Base-by-base conservation (phyloP, 2,797 vertebrate genomes). In the Sphaeramia orbicularis region DNA sequence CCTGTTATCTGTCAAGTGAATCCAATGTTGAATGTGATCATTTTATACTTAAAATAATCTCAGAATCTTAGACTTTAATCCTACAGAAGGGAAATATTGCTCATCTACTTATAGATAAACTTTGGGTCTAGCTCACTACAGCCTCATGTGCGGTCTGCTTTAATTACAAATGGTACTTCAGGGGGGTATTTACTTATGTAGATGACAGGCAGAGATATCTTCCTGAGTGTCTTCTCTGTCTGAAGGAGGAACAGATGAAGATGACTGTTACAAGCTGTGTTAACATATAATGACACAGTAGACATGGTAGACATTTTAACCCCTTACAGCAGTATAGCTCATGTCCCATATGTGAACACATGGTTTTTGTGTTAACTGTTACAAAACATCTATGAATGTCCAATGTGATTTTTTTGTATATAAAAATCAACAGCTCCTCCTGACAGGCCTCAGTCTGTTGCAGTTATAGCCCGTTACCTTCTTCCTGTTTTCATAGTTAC, bases 401-500 rank as follows among this genome's bases (percentile, higher is more conserved):
- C 49, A 40, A 24, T 60, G 4, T 53, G 21, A 9, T 49, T 58
- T 71, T 60, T 40, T 60, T 40, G 21, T 11, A 37, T 18, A 48
- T 27, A 27, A 27, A 27, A 27, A 6, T 71, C 65, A 61, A 10
- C 18, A 58, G 59, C 56, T 74, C 35, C 47, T 68, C 53, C 44
- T 80, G 43, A 74, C 47, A 65, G 38, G 30, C 47, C 2, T 62
- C 50, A 9, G 54, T 72, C 35, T 55, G 21, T 30, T 64, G 53
- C 51, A 38, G 63, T 44, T 15, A 27, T 18, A 40, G 27, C 42
- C 49, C 15, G 45, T 71, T 58, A 43, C 65, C 55, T 68, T 69
- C 78, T 88, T 92, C 88, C 87, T 90, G 83, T 91, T 91, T 90
- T 83, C 64, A 76, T 45, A 51, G 58, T 12, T 48, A 62, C 71